Conservation (phyloP, 1,140 invertebrate species). For the Bombus fervidus region DNA sequence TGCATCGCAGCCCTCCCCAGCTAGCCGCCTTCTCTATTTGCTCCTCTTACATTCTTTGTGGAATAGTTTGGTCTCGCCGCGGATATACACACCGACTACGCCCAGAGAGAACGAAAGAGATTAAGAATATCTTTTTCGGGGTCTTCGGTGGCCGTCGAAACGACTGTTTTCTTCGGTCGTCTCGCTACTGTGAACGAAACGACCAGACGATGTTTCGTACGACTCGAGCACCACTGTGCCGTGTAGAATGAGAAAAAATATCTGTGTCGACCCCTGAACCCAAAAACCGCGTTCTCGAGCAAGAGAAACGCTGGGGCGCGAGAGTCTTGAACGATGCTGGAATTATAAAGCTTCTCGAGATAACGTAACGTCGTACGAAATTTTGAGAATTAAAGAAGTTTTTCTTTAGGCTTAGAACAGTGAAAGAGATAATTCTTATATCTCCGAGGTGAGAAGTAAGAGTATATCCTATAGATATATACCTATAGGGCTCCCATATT, state of each 20-base stretch:
- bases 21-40: slow-evolving; percentile 70
- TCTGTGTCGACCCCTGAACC: slow-evolving; percentile 57
- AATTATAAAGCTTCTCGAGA: slow-evolving; percentile 34
- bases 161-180: not conserved
- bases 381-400: not conserved
- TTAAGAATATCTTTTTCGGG: slow-evolving; percentile 67
- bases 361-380: not conserved
- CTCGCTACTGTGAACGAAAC: not conserved
- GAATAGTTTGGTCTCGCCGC: slow-evolving; percentile 71
- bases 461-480: too few species aligned
- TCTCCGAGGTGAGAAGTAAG: too few species aligned
- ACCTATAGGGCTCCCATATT: too few species aligned
- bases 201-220: not conserved
- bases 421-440: too few species aligned
- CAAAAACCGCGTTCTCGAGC: slow-evolving; percentile 25
- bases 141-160: slow-evolving; percentile 19
- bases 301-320: not conserved
- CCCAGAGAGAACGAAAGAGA: slow-evolving; percentile 56
- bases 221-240: slow-evolving; percentile 53
- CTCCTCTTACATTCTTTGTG: slow-evolving; percentile 77
- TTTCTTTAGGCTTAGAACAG: not conserved
- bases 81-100: slow-evolving; percentile 63
- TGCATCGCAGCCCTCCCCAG: slow-evolving; percentile 70
- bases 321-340: slow-evolving; percentile 10
- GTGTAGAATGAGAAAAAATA: slow-evolving; percentile 45